These are phyloP conservation scores for Germaria angustata DNA, from an alignment of 2,888 invertebrate genomes.

Conservation along the genomic window DNA sequence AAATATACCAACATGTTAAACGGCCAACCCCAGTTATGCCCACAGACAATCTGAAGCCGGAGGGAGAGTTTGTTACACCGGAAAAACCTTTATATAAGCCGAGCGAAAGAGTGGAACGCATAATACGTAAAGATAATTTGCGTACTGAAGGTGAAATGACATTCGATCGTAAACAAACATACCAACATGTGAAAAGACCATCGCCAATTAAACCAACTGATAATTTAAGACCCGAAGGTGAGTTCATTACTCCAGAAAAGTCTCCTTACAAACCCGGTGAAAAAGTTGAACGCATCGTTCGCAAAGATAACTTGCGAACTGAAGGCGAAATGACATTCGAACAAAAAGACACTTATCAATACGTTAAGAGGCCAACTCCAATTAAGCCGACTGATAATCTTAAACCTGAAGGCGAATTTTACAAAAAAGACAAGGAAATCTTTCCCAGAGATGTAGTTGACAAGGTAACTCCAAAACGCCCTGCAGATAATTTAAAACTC, in stretches of 20 bases:
- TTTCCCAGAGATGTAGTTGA: constrained; percentile 79
- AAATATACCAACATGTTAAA: constrained; percentile 76
- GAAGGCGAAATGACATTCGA: constrained; percentile 77
- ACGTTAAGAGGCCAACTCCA: constrained; percentile 78
- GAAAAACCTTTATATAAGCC: constrained; percentile 81
- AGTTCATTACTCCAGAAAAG: constrained; percentile 81
- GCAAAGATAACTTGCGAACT: constrained; percentile 81
- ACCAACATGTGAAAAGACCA: constrained; percentile 79
- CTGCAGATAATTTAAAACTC: constrained; percentile 84
- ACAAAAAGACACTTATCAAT: constrained; percentile 74
- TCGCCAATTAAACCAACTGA: constrained; percentile 35
- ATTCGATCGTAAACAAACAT: constrained; percentile 79
- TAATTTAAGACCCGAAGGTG: constrained; percentile 74
- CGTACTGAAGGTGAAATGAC: constrained; percentile 82
- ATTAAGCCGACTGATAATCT: constrained; percentile 83
- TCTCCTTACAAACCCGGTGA: constrained; percentile 80
- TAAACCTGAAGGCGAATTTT: constrained; percentile 78
- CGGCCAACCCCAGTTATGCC: constrained; percentile 80
- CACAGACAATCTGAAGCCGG: constrained; percentile 82
- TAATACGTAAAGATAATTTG: constrained; percentile 82
- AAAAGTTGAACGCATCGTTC: constrained; percentile 74
- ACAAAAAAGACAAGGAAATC: constrained; percentile 80
- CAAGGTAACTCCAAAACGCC: constrained; percentile 81
- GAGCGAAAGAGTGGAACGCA: constrained; percentile 78
- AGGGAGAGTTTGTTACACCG: constrained; percentile 80